Base-by-base conservation (phyloP, 2,113 vertebrate genomes). In the Nyctibius bracteatus region DNA sequence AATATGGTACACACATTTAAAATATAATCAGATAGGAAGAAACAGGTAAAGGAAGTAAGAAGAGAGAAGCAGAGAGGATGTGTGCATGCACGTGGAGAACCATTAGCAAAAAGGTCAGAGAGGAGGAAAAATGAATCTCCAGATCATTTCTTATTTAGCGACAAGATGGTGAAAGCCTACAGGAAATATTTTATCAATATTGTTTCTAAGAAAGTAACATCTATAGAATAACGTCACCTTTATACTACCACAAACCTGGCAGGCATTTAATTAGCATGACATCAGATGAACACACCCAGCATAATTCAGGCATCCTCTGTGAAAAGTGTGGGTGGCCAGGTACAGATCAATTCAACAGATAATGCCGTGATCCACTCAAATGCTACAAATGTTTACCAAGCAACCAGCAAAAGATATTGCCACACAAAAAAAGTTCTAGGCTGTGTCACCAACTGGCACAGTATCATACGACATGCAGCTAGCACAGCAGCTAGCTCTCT, bases 301-400 rank as follows among this genome's bases (percentile, higher is more conserved):
- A 55, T 44, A 90, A 79, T 83, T 79, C 87, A 94, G 58, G 74
- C 73, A 84, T 57, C 44, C 74, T 82, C 86, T 97, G 97, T 95
- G 97, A 97, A 97, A 97, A 87, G 90, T 46, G 95, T 91, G 81
- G 97, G 97, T 66, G 96, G 92, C 72, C 4, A 0, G 51, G 77
- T 44, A 87, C 52, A 90, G 82, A 95, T 91, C 68, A 85, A 43
- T 72, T 83, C 62, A 80, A 37, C 7, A 70, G 89, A 93, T 92
- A 94, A 78, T 1, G 15, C 54, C 43, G 25, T 9, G 27, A 82
- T 68, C 43, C 54, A 47, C 11, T 73, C 70, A 65, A 70, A 73
- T 43, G 72, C 63, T 87, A 83, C 54, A 63, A 54, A 73, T 88
- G 80, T 92, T 95, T 94, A 93, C 70, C 35, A 47, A 62, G 91